Percentiles rank a stretch among this genome's conserved stretches.
Conservation (phyloP, 2,888 invertebrate genomes). For the Heliconius ismenius region DNA sequence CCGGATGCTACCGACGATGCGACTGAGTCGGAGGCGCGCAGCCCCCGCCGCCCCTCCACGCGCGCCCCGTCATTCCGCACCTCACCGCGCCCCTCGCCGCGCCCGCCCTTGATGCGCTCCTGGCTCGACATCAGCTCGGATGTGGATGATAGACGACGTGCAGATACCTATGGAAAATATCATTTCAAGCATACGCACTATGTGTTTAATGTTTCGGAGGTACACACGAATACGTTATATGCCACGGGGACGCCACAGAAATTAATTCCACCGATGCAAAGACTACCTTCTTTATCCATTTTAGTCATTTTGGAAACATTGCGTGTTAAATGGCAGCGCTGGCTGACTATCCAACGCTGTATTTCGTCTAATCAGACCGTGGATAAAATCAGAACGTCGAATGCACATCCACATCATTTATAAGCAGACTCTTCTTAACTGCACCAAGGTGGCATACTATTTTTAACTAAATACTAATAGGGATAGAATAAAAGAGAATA, state of each 20-base stretch:
- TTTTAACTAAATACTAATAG: too few species aligned
- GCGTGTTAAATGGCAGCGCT: neutral
- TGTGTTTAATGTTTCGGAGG: neutral
- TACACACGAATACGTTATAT: too few species aligned
- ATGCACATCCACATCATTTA: neutral
- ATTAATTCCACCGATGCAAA: too few species aligned
- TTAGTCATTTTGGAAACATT: too few species aligned
- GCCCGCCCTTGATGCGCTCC: slow-evolving; percentile 87
- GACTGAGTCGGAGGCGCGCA: slow-evolving; percentile 92
- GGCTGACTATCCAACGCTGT: neutral
- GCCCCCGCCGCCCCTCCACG: slow-evolving; percentile 86
- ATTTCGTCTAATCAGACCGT: neutral
- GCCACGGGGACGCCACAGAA: too few species aligned
- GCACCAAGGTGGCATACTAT: neutral
- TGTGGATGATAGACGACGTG: slow-evolving; percentile 88
- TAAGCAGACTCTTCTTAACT: neutral
- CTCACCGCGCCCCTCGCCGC: slow-evolving; percentile 87
- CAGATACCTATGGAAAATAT: slow-evolving; percentile 80
- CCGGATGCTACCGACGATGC: slow-evolving; percentile 96
- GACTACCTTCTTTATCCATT: too few species aligned
- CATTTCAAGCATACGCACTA: neutral
- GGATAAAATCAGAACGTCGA: too few species aligned
- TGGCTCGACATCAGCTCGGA: slow-evolving; percentile 91
- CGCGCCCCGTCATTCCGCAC: slow-evolving; percentile 90
- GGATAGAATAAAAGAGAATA: too few species aligned